Base-by-base conservation (phyloP, 2,888 invertebrate species). In the Leptinotarsa haldemani region DNA sequence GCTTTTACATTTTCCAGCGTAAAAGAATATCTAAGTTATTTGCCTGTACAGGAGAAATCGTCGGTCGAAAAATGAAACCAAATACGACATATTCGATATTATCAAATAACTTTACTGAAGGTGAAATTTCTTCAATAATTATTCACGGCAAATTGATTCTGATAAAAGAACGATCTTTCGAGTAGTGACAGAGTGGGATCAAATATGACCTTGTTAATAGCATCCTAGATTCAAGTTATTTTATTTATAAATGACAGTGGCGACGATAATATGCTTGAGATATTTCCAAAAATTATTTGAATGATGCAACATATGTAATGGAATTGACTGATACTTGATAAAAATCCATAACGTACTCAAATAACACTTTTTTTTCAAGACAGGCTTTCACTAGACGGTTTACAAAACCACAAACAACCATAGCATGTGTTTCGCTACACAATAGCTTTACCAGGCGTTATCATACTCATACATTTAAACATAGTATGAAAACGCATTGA, bases 111-210 rank as follows among this genome's bases (percentile, higher is more conserved):
- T 69, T 68, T 67, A 74, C 74, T 74, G 75, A 75, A 77, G 75
- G 77, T 75, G 74, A 77, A 77, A 75, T 77, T 77, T 73, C 65
- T 74, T 74, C 69, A 58, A 74, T 69, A 74, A 75, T 74, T 75
- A 70, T 74, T 71, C 65, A 72, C 70, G 74, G 65, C 71, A 70
- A 71, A 77, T 75, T 75, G 75, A 75, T 75, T 74, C 69, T 63
- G 70, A 72, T 70, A 70, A 71, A 74, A 69, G 72, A 69, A 61
- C 53, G 70, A 63, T 18, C 70, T 70, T 72, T 68, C 52, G 48
- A 70, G 64, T 46, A 74, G 58, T 63, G 65, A 66, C 25, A 53
- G 58, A 52, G 69, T 61, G 50, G 52, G 71, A 65, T 69, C 52
- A 7, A 70, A 67, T 71, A 75, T 72, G 72, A 75, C 77, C 77